A percentile compares a stretch with the other conserved stretches of the same genome.
Conservation (phyloP, 2,797 vertebrate genomes). For the Galago senegalensis region DNA sequence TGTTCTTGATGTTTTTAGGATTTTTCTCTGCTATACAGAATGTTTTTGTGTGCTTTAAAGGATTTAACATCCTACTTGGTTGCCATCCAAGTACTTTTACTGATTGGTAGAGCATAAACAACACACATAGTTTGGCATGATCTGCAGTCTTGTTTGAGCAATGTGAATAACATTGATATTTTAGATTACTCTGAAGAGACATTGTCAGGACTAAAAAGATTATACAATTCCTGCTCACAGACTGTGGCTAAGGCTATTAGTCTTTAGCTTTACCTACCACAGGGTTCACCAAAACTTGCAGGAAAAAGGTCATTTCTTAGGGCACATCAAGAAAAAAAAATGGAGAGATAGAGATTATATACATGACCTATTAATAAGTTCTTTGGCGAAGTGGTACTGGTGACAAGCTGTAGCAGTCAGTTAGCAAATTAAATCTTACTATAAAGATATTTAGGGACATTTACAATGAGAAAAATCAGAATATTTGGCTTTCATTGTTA, state of each 20-base stretch:
- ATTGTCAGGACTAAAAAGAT: constrained; percentile 54
- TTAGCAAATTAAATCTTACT: constrained; percentile 38
- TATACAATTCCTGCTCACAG: not conserved
- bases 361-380: not conserved
- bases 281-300: constrained; percentile 52
- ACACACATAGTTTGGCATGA: not conserved
- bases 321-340: constrained; percentile 22
- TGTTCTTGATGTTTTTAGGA: constrained; percentile 18
- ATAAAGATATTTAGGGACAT: constrained; percentile 31
- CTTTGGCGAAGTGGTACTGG: not conserved
- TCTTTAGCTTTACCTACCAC: not conserved
- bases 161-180: not conserved
- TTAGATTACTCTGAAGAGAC: constrained; percentile 24
- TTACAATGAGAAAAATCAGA: constrained; percentile 16
- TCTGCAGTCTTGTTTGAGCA: constrained; percentile 50
- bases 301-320: constrained; percentile 43
- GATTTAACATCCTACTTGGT: constrained; percentile 58
- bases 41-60: constrained; percentile 51
- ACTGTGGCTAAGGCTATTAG: not conserved
- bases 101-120: constrained; percentile 65
- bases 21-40: constrained; percentile 29
- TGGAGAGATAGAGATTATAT: constrained; percentile 13
- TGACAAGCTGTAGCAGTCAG: not conserved
- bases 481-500: constrained; percentile 1
- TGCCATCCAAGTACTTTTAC: constrained; percentile 39